Percentiles rank a stretch among this genome's conserved stretches.
phyloP scores from a whole-genome alignment of 2,888 invertebrate species.

The Blastobasis lacticolella region DNA sequence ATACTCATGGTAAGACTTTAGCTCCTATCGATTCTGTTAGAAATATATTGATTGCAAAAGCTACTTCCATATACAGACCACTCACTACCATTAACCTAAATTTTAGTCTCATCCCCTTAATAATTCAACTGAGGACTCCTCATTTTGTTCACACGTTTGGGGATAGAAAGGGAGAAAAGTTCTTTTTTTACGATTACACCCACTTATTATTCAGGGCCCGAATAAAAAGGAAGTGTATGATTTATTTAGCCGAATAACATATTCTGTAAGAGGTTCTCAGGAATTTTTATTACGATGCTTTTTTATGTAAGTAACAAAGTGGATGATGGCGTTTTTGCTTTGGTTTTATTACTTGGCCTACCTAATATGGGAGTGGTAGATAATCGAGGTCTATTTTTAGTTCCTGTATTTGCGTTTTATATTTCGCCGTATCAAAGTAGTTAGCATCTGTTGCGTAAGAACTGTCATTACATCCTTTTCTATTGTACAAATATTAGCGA shows the following conservation, averaged over 20 bases:
- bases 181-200: slow-evolving; percentile 1
- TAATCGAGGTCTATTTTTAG: too few relatives aligned
- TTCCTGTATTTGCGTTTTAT: too few relatives aligned
- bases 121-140: slow-evolving; percentile 1
- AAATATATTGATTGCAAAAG: too few relatives aligned
- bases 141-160: background rate
- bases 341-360: background rate
- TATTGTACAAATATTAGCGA: too few relatives aligned
- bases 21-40: too few relatives aligned
- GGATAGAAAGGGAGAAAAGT: background rate
- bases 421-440: too few relatives aligned
- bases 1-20: too few relatives aligned
- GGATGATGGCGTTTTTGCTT: too few relatives aligned
- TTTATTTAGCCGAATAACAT: slow-evolving; percentile 32
- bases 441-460: too few relatives aligned
- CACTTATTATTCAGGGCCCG: slow-evolving; percentile 23
- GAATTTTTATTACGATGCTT: background rate
- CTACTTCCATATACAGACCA: background rate
- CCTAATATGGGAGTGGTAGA: too few relatives aligned
- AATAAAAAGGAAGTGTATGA: slow-evolving; percentile 19
- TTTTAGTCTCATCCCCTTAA: background rate
- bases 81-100: background rate
- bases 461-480: too few relatives aligned
- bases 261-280: slow-evolving; percentile 11
- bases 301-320: background rate